Evolutionary conservation across 2,888 invertebrate genomes (phyloP), one percentile per base, ranked within the genome.

Genomic region (Biston betularia): DNA sequence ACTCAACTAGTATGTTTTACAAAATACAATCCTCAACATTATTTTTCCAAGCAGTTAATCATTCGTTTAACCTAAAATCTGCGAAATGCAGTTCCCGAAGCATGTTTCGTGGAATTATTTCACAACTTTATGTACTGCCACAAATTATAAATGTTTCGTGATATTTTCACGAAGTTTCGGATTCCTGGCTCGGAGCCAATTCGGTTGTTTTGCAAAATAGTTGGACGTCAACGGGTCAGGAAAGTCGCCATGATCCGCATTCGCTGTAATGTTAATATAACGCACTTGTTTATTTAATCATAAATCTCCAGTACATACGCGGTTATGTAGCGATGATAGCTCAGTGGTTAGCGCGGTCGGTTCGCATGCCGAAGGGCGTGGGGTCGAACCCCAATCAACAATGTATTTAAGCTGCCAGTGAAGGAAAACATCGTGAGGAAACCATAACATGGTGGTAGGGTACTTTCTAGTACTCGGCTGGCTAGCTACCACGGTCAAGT

Each of bases 101-200:
- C 63, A 63, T 60, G 62, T 66, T 58, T 58, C 69, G 63, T 63
- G 69, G 45, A 64, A 70, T 70, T 65, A 65, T 67, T 64, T 64
- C 35, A 33, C 61, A 67, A 64, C 58, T 66, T 67, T 67, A 62
- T 55, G 52, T 59, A 68, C 63, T 70, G 68, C 69, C 58, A 66
- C 63, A 63, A 70, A 68, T 71, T 64, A 61, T 65, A 69, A 68
- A 59, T 60, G 64, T 63, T 60, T 56, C 45, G 49, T 63, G 65
- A 65, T 69, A 63, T 69, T 72, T 65, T 68, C 68, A 63, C 67
- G 56, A 66, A 71, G 73, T 75, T 68, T 55, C 49, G 62, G 59
- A 70, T 65, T 69, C 35, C 65, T 75, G 75, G 75, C 75, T 49
- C 54, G 42, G 45, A 48, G 65, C 75, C 75, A 75, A 72, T 68